Evolutionary conservation across 1,140 invertebrate species (phyloP).

Genomic region (Drosophila sp.): DNA sequence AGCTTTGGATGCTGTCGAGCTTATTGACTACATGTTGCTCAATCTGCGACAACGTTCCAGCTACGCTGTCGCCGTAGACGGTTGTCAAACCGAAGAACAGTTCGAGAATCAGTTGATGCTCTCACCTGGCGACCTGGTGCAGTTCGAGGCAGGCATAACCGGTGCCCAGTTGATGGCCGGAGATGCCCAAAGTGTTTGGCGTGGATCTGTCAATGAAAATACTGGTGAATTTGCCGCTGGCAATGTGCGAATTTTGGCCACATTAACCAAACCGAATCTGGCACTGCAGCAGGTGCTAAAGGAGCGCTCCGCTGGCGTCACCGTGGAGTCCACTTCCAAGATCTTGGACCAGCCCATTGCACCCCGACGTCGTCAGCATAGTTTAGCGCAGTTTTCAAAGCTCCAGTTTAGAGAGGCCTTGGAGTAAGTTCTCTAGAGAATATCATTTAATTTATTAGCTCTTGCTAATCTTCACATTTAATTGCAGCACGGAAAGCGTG

Average conservation of each 20-base stretch:
- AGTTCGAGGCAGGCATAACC: conserved; percentile 90
- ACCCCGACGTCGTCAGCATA: conserved; percentile 89
- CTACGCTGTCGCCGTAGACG: conserved; percentile 90
- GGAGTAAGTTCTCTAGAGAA: conserved; percentile 67
- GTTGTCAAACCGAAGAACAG: background rate
- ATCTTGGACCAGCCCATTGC: conserved; percentile 80
- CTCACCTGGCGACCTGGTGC: conserved; percentile 93
- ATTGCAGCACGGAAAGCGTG: conserved; percentile 82
- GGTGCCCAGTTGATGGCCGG: conserved; percentile 88
- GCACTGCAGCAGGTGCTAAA: conserved; percentile 87
- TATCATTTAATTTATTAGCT: no score
- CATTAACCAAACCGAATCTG: conserved; percentile 90
- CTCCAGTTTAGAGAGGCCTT: conserved; percentile 90
- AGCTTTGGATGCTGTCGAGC: conserved; percentile 92
- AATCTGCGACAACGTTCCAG: conserved; percentile 94
- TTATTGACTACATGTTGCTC: conserved; percentile 94
- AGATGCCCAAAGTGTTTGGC: conserved; percentile 89
- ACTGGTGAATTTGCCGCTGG: conserved; percentile 94
- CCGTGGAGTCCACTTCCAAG: conserved; percentile 41
- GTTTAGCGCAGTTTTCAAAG: conserved; percentile 92
- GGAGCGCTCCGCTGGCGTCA: conserved; percentile 82
- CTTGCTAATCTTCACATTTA: background rate
- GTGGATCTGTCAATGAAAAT: conserved; percentile 88
- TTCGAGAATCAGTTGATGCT: conserved; percentile 86
- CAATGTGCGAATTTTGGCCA: conserved; percentile 94